phyloP scores from a whole-genome alignment of 2,888 invertebrate genomes.

The Diachrysia chrysitis region DNA sequence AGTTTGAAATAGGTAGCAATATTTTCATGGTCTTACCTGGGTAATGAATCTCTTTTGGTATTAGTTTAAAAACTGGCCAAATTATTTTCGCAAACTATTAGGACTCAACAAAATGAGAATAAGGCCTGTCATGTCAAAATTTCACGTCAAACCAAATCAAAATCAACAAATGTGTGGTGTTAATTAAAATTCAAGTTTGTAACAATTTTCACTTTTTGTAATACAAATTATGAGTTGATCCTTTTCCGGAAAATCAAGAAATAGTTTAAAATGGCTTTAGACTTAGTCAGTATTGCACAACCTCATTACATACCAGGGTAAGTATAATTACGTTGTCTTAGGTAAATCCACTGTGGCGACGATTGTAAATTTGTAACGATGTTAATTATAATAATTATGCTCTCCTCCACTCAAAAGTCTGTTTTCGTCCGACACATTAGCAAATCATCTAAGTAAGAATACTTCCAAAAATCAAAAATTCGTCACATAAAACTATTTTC shows the following conservation, averaged over 20 bases:
- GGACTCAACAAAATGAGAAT: conserved; percentile 16
- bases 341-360: conserved; percentile 2
- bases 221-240: conserved; percentile 70
- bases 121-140: conserved; percentile 41
- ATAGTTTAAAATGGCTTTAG: conserved; percentile 82
- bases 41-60: not conserved
- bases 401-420: not conserved
- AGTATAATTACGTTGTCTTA: conserved; percentile 56
- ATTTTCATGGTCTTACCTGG: too few species aligned
- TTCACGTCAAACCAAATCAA: conserved; percentile 48
- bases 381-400: not conserved
- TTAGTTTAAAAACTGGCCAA: conserved; percentile 20
- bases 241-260: conserved; percentile 42
- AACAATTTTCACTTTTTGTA: conserved; percentile 40
- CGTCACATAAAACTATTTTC: too few species aligned
- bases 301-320: conserved; percentile 94
- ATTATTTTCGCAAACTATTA: not conserved
- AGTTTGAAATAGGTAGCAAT: too few species aligned
- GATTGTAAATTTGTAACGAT: not conserved
- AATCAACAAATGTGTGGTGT: conserved; percentile 59
- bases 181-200: conserved; percentile 38
- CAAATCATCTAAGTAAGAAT: not conserved
- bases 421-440: not conserved
- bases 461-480: not conserved
- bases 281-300: conserved; percentile 90